A percentile compares a stretch with the other conserved stretches of the same genome.
Conservation (phyloP, 2,888 invertebrate genomes). For the Cryptophagus acutangulus region DNA sequence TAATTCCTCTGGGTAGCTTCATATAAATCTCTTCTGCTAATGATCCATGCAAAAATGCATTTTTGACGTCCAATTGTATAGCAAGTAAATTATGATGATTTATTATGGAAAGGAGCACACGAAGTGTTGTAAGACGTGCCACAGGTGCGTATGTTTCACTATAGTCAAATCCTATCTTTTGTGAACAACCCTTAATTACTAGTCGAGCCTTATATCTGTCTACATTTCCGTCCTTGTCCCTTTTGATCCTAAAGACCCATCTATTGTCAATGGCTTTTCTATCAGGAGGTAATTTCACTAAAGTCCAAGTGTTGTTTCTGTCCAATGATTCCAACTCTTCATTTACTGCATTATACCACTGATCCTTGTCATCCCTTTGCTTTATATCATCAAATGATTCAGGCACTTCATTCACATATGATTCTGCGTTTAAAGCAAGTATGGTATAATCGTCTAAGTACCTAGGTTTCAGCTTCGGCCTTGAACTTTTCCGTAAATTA, state of each 20-base stretch:
- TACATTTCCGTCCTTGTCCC: too few species aligned
- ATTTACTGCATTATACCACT: not conserved
- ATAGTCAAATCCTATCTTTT: slow-evolving; percentile 2
- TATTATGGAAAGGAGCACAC: slow-evolving; percentile 24
- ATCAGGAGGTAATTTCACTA: slow-evolving; percentile 15
- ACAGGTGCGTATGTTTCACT: slow-evolving; percentile 26
- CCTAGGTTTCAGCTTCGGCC: slow-evolving; percentile 2
- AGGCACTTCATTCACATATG: slow-evolving; percentile 11
- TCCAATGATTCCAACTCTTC: slow-evolving; percentile 5
- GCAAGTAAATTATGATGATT: slow-evolving; percentile 12
- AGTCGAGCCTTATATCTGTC: slow-evolving; percentile 14
- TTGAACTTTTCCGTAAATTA: slow-evolving; percentile 3
- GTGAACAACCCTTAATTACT: slow-evolving; percentile 25
- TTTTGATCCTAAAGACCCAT: slow-evolving; percentile 20
- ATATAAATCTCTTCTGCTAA: slow-evolving; percentile 27
- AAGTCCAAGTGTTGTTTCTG: slow-evolving; percentile 15
- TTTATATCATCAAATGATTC: slow-evolving; percentile 14
- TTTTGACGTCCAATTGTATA: slow-evolving; percentile 25
- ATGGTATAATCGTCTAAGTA: too few species aligned
- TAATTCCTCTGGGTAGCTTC: slow-evolving; percentile 18
- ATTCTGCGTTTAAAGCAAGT: not conserved
- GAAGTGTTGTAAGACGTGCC: slow-evolving; percentile 25
- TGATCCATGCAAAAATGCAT: slow-evolving; percentile 27
- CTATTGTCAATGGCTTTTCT: slow-evolving; percentile 18
- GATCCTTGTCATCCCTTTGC: not conserved